These are phyloP conservation scores for Acronicta psi DNA, from an alignment of 2,888 invertebrate genomes.

Conservation along the genomic window DNA sequence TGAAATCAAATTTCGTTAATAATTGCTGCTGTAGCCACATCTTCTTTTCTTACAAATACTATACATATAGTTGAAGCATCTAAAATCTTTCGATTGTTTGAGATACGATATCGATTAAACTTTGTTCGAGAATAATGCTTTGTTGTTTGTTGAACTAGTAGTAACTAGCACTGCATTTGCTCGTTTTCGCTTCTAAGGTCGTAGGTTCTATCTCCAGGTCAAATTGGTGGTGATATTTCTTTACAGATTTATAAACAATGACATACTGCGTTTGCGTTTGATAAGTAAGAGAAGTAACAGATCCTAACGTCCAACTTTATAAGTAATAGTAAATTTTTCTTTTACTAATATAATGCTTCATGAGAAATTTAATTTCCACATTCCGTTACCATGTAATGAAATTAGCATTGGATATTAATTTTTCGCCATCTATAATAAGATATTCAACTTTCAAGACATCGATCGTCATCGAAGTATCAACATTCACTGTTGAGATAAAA, in stretches of 20 bases:
- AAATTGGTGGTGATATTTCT: too few relatives aligned
- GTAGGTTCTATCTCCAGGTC: constrained; percentile 3
- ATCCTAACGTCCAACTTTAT: too few relatives aligned
- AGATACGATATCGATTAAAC: constrained; percentile 7
- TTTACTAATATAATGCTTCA: not conserved
- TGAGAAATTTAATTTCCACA: constrained; percentile 40
- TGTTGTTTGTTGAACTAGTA: constrained; percentile 19
- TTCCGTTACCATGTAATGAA: constrained; percentile 28
- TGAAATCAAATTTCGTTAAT: too few relatives aligned
- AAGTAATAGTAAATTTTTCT: too few relatives aligned
- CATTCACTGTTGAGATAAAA: constrained; percentile 24
- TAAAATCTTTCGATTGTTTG: too few relatives aligned
- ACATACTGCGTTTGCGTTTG: too few relatives aligned
- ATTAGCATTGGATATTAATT: constrained; percentile 41
- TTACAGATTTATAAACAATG: too few relatives aligned
- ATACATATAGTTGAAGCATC: too few relatives aligned
- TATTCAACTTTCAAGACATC: constrained; percentile 42
- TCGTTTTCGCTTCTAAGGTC: constrained; percentile 18
- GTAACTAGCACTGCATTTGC: constrained; percentile 5
- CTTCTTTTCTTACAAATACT: too few relatives aligned
- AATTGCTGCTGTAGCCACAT: too few relatives aligned
- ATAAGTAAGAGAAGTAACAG: too few relatives aligned
- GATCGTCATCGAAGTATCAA: constrained; percentile 44
- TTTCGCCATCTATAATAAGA: constrained; percentile 41
- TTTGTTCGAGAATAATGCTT: constrained; percentile 8